Conservation (phyloP, 2,797 vertebrate species). For the Anomalospiza imberbis region DNA sequence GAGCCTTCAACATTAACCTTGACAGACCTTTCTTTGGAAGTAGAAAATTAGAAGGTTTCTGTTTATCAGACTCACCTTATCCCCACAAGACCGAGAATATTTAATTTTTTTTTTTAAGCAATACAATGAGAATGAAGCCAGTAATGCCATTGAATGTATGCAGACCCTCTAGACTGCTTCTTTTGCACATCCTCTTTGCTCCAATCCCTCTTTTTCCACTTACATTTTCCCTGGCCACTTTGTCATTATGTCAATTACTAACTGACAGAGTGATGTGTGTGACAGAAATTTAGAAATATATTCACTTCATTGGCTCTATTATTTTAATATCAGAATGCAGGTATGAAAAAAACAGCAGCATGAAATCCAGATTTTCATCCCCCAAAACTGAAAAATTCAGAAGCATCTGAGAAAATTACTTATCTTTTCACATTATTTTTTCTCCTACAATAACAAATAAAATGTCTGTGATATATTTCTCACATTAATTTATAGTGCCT, state of each 20-base stretch:
- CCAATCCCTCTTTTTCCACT: background rate
- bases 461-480: background rate
- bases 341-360: background rate
- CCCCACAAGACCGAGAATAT: constrained; percentile 9
- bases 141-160: background rate
- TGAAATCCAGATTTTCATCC: background rate
- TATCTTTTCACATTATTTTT: background rate
- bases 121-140: background rate
- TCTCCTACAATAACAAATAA: background rate
- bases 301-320: background rate
- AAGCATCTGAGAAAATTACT: background rate
- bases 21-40: constrained; percentile 42
- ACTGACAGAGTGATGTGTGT: background rate
- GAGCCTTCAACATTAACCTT: constrained; percentile 40
- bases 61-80: constrained; percentile 39
- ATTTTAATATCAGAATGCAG: constrained; percentile 16
- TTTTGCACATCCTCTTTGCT: background rate
- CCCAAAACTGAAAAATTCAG: background rate
- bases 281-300: constrained; percentile 19
- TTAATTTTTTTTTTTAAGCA: background rate
- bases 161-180: background rate
- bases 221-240: constrained; percentile 15
- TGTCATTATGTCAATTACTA: constrained; percentile 31
- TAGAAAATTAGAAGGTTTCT: constrained; percentile 44
- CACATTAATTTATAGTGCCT: background rate